These are phyloP conservation scores for Deroplatys truncata DNA, from an alignment of 2,888 invertebrate species.

Conservation along the genomic window DNA sequence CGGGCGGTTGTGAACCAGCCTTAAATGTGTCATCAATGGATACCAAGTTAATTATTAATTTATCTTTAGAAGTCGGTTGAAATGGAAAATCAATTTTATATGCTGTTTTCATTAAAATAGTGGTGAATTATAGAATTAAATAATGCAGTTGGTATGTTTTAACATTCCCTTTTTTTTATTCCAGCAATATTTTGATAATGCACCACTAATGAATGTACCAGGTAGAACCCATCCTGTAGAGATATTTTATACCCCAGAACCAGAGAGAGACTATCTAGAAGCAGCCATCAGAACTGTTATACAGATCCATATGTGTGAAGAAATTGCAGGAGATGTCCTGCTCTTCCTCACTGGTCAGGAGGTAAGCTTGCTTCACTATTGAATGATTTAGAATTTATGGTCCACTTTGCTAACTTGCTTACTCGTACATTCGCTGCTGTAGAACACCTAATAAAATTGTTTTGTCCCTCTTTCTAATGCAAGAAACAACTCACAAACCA, in stretches of 20 bases:
- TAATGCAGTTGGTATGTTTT: no score
- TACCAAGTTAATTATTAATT: no score
- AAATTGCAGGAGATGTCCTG: slow-evolving; percentile 85
- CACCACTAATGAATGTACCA: slow-evolving; percentile 97
- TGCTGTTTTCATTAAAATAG: no score
- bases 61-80: no score
- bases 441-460: not conserved
- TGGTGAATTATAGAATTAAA: no score
- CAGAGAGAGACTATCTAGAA: slow-evolving; percentile 95
- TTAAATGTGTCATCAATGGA: no score
- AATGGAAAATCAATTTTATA: no score
- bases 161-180: slow-evolving; percentile 25
- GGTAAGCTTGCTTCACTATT: slow-evolving; percentile 38
- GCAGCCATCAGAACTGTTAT: slow-evolving; percentile 97
- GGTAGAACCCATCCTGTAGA: slow-evolving; percentile 94
- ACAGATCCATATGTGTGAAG: slow-evolving; percentile 95
- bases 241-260: slow-evolving; percentile 98
- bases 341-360: slow-evolving; percentile 81
- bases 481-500: no score
- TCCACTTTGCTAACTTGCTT: not conserved
- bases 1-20: no score
- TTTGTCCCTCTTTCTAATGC: no score
- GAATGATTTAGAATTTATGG: not conserved
- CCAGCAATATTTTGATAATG: slow-evolving; percentile 95
- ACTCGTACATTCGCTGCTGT: not conserved